phyloP scores from a whole-genome alignment of 1,140 invertebrate genomes.

The Triops cancriformis region DNA sequence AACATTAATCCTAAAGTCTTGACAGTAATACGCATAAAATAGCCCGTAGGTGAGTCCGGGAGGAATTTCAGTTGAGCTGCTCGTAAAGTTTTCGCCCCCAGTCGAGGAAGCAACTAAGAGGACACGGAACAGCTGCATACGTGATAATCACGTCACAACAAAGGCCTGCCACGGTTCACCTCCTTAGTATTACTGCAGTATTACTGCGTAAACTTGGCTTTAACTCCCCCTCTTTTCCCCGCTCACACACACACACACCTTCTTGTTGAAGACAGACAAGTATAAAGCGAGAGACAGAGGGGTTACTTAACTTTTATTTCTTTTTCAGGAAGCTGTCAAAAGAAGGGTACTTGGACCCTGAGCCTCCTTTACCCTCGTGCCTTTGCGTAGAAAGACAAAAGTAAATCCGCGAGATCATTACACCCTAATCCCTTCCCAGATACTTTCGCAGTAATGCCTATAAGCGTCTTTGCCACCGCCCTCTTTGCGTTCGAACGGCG shows the following conservation, averaged over 20 bases:
- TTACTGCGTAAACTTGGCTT: conserved; percentile 1
- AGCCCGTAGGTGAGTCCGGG: neutral
- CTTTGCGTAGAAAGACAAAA: neutral
- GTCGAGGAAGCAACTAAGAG: neutral
- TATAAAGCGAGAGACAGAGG: too few relatives aligned
- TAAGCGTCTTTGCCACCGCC: too few relatives aligned
- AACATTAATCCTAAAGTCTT: neutral
- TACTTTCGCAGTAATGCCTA: too few relatives aligned
- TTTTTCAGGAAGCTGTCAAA: neutral
- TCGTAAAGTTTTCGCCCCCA: neutral
- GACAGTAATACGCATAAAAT: conserved; percentile 14
- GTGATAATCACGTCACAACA: conserved; percentile 13
- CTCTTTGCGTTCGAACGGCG: too few relatives aligned
- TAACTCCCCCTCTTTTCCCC: neutral
- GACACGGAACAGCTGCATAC: neutral
- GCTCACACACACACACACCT: neutral
- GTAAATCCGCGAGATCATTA: conserved; percentile 2
- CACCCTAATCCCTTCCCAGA: neutral
- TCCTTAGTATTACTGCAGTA: neutral
- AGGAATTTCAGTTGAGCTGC: neutral
- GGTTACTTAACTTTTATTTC: neutral
- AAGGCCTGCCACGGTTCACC: neutral
- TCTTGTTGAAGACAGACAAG: too few relatives aligned
- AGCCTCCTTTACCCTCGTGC: neutral
- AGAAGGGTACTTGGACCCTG: neutral